Evolutionary conservation across 2,113 vertebrate genomes (phyloP).

Genomic region (Alaudala cheleensis): DNA sequence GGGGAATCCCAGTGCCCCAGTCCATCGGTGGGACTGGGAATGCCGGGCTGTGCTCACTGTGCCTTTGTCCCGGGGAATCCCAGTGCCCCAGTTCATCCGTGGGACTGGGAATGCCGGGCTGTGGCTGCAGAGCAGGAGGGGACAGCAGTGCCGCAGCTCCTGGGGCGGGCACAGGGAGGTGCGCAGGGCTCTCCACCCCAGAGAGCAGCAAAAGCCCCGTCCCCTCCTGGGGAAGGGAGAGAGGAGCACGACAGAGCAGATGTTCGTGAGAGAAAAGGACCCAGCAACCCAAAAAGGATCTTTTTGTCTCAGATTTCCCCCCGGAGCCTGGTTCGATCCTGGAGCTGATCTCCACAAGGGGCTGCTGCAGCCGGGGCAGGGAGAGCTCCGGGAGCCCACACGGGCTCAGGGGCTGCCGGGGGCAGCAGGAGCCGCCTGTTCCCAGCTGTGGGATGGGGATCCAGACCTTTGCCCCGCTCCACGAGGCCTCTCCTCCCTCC

Average conservation of each 20-base stretch:
- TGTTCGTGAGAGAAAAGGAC: background rate
- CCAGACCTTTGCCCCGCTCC: background rate
- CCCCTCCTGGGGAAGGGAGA: background rate
- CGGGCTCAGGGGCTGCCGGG: background rate
- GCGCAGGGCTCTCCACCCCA: background rate
- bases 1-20: background rate
- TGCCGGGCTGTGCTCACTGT: accelerated
- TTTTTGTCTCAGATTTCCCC: background rate
- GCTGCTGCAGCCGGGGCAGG: background rate
- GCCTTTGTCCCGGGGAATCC: background rate
- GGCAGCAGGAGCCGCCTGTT: background rate
- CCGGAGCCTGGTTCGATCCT: background rate
- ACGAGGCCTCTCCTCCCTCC: accelerated
- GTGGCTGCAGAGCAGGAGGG: background rate
- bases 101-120: accelerated
- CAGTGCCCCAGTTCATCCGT: background rate
- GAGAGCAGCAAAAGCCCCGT: accelerated
- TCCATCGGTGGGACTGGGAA: no score
- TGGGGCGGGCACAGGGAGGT: background rate
- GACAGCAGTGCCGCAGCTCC: background rate
- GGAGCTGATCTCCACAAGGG: background rate
- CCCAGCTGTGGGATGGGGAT: background rate
- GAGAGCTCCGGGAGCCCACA: background rate
- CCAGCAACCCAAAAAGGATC: background rate
- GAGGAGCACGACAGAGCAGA: accelerated